Evolutionary conservation across 2,888 invertebrate genomes (phyloP).

Genomic region (Stegana nigrithorax): DNA sequence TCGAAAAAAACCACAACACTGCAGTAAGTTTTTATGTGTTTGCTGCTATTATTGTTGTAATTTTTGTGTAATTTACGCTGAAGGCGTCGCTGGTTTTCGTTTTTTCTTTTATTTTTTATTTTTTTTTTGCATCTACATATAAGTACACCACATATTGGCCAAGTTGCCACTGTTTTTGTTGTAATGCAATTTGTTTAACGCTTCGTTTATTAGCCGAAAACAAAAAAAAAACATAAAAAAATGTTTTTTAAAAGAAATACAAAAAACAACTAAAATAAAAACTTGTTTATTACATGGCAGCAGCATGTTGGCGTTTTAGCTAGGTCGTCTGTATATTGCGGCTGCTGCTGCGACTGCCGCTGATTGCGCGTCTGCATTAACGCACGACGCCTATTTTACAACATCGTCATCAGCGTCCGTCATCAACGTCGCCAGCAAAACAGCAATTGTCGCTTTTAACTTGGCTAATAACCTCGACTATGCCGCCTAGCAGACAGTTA

Average conservation of each 20-base stretch:
- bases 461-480: conserved; percentile 7
- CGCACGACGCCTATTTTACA: background rate
- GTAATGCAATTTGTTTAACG: conserved; percentile 63
- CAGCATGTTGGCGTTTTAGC: background rate
- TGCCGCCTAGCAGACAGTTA: background rate
- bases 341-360: background rate
- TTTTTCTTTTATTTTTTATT: background rate
- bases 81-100: background rate
- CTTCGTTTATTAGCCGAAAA: conserved; percentile 59
- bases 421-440: background rate
- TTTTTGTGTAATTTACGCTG: conserved; percentile 7
- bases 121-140: conserved; percentile 6
- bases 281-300: background rate
- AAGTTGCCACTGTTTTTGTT: conserved; percentile 34
- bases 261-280: background rate
- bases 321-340: background rate
- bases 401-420: background rate
- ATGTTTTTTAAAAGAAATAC: background rate
- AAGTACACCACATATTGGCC: conserved; percentile 4
- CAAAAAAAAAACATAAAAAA: background rate
- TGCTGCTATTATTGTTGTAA: too few species aligned
- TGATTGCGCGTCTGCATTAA: background rate
- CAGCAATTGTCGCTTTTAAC: conserved; percentile 4
- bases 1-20: too few species aligned
- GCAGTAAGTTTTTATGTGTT: too few species aligned